Percentiles rank a stretch among this genome's conserved stretches.
phyloP scores from a whole-genome alignment of 2,888 invertebrate species.

The Trachelus iudaicus region DNA sequence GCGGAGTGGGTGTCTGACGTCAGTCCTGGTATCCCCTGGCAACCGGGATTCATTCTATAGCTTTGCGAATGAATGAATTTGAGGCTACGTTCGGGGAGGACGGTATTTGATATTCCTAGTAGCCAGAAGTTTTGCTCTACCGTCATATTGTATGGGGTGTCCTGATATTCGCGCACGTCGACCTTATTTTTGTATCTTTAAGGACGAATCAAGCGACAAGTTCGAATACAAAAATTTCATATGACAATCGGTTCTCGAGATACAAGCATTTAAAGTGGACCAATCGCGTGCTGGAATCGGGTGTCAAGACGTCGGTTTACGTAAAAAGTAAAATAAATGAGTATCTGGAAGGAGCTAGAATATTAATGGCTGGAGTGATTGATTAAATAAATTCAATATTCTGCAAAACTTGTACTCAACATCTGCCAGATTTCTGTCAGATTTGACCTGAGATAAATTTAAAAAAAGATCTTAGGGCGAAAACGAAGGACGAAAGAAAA shows the following conservation, averaged over 20 bases:
- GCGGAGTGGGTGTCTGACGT: background rate
- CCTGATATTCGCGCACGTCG: background rate
- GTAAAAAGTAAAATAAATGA: background rate
- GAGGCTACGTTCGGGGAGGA: background rate
- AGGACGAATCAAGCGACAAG: background rate
- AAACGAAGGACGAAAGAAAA: background rate
- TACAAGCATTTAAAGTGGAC: background rate
- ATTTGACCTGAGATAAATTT: background rate
- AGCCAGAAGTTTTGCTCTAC: background rate
- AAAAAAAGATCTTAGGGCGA: background rate
- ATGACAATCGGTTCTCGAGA: background rate
- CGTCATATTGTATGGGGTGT: background rate
- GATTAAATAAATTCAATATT: background rate
- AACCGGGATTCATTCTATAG: constrained; percentile 19
- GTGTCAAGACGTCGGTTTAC: background rate
- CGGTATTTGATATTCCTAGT: background rate
- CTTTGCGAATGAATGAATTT: constrained; percentile 15
- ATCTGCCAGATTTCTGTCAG: background rate
- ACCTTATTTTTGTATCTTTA: too few relatives aligned
- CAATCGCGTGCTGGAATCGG: background rate
- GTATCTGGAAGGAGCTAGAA: background rate
- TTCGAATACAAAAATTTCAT: background rate
- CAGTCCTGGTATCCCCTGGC: constrained; percentile 12
- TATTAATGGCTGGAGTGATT: background rate
- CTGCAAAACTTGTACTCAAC: background rate